Conservation (phyloP, 2,888 invertebrate genomes). For the Drosophila falleni region DNA sequence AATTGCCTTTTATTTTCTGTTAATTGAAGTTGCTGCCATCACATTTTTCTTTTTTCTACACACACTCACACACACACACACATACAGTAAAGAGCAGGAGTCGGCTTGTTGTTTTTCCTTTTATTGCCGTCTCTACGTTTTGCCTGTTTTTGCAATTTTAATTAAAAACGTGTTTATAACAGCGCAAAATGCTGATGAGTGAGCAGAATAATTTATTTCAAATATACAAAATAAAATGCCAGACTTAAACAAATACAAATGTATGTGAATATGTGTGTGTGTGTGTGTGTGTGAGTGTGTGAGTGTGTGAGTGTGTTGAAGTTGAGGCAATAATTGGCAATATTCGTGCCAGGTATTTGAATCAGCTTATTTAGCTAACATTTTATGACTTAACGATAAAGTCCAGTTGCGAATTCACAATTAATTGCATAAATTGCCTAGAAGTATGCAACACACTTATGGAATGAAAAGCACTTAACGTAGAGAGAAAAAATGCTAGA, state of each 20-base stretch:
- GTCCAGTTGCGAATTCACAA: slow-evolving; percentile 10
- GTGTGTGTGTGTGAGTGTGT: background rate
- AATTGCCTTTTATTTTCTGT: slow-evolving; percentile 79
- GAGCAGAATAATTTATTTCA: slow-evolving; percentile 79
- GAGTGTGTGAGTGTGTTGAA: slow-evolving; percentile 10
- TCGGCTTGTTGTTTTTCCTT: slow-evolving; percentile 42
- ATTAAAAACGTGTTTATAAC: slow-evolving; percentile 82
- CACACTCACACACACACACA: slow-evolving; percentile 16
- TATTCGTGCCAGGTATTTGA: slow-evolving; percentile 48
- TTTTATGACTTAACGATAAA: slow-evolving; percentile 18
- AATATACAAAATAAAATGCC: slow-evolving; percentile 53
- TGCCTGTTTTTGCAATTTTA: slow-evolving; percentile 78
- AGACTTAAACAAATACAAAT: slow-evolving; percentile 35
- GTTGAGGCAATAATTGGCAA: slow-evolving; percentile 58
- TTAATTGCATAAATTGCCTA: slow-evolving; percentile 39
- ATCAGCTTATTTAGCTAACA: slow-evolving; percentile 40
- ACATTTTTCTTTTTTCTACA: slow-evolving; percentile 53
- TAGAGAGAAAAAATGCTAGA: background rate
- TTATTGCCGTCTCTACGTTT: slow-evolving; percentile 65
- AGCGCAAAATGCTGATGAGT: slow-evolving; percentile 78
- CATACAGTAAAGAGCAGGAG: slow-evolving; percentile 2
- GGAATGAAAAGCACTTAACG: background rate
- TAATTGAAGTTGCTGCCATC: slow-evolving; percentile 80
- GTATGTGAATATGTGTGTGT: background rate
- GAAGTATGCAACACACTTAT: slow-evolving; percentile 45